A percentile compares a stretch with the other conserved stretches of the same genome.
These are phyloP conservation scores for Atta cephalotes DNA, from an alignment of 1,140 invertebrate species.

Conservation along the genomic window DNA sequence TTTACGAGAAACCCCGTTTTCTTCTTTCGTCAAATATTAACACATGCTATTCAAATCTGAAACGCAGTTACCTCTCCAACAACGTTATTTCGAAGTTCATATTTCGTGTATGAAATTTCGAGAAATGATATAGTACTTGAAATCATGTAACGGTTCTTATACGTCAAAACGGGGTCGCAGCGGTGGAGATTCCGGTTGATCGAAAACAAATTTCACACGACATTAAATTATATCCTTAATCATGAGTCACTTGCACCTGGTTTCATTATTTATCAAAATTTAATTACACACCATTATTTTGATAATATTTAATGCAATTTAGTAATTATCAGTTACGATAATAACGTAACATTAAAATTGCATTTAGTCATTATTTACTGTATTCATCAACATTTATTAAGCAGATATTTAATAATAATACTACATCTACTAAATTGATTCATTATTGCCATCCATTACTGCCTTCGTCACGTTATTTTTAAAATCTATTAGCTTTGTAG, in stretches of 20 bases:
- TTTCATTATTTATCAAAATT: slow-evolving; percentile 14
- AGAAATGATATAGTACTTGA: neutral
- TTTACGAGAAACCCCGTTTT: neutral
- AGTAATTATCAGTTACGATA: slow-evolving; percentile 16
- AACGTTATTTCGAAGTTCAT: neutral
- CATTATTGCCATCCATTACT: slow-evolving; percentile 20
- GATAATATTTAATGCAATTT: slow-evolving; percentile 35
- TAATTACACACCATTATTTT: slow-evolving; percentile 9
- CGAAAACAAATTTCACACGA: neutral
- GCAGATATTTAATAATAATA: slow-evolving; percentile 27
- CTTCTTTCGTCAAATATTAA: slow-evolving; percentile 14
- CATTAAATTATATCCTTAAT: slow-evolving; percentile 19
- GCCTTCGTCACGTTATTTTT: slow-evolving; percentile 9
- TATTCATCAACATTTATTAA: slow-evolving; percentile 16
- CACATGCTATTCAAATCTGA: too few species aligned
- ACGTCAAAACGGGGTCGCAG: neutral
- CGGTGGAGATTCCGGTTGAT: neutral
- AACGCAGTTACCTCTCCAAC: neutral
- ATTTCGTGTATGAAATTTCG: slow-evolving; percentile 8
- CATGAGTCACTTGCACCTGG: neutral
- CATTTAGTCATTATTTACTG: slow-evolving; percentile 28
- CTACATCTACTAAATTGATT: slow-evolving; percentile 33
- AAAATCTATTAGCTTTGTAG: neutral
- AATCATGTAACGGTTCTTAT: neutral
- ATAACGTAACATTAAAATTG: slow-evolving; percentile 48